Base-by-base conservation (phyloP, 2,797 vertebrate species). In the Orientallactaga sibirica region DNA sequence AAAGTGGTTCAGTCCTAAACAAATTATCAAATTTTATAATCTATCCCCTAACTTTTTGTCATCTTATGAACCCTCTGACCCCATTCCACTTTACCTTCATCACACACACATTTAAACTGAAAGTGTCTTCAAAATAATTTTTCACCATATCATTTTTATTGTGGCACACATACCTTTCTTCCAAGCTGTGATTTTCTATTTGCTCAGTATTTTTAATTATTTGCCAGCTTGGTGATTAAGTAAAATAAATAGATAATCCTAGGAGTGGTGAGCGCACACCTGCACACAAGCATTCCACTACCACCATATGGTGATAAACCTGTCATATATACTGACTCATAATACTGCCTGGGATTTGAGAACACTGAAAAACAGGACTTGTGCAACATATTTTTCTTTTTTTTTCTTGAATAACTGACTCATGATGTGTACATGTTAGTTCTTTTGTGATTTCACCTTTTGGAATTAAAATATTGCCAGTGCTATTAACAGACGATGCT, bases 221-320 rank as follows among this genome's bases (percentile, higher is more conserved):
- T 95, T 96, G 96, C 80, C 95, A 98, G 96, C 96, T 64, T 95
- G 48, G 33, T 37, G 73, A 68, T 58, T 71, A 94, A 5, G 33
- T 76, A 93, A 95, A 94, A 96, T 96, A 97, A 96, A 96, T 93
- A 96, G 83, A 96, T 9, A 64, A 93, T 55, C 55, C 43, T 70
- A 62, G 61, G 76, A 12, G 37, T 6, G 2, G 88, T 67, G 25
- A 64, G 52, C 4, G 29, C 25, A 88, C 29, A 93, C 22, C 78
- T 88, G 66, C 6, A 2, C 20, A 77, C 90, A 97, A 80, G 75
- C 78, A 90, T 64, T 77, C 41, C 82, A 77, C 74, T 70, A n/a
- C 18, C 67, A 88, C 58, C 6, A 68, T 22, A 74, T 91, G 96
- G 88, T 79, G 8, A 94, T 66, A 91, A 89, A 95, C 95, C 73